Evolutionary conservation across 2,113 vertebrate genomes (phyloP).

Genomic region (Actenoides hombroni): DNA sequence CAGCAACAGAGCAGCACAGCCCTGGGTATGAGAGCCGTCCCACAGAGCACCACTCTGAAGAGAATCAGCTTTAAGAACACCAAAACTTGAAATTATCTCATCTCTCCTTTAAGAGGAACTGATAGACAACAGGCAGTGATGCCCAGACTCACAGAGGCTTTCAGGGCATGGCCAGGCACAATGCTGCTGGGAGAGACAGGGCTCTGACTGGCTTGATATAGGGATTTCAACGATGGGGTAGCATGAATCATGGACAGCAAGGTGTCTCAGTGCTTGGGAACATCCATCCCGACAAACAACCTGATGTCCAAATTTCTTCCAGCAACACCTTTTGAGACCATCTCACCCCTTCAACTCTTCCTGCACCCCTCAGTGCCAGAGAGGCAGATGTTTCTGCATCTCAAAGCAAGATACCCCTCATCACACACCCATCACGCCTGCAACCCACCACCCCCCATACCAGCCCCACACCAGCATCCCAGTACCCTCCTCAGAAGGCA

Average conservation of each 20-base stretch:
- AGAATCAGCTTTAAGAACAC: constrained; percentile 47
- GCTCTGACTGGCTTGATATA: background rate
- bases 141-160: background rate
- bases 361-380: background rate
- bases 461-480: background rate
- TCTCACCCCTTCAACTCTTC: background rate
- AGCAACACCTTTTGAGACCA: background rate
- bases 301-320: background rate
- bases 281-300: background rate
- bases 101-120: constrained; percentile 54
- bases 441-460: background rate
- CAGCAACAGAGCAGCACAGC: background rate
- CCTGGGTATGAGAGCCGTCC: background rate
- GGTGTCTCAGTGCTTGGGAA: background rate
- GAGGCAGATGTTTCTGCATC: background rate
- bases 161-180: rapidly evolving
- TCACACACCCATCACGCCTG: rapidly evolving
- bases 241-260: background rate
- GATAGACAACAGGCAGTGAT: background rate
- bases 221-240: background rate
- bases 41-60: background rate
- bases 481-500: background rate
- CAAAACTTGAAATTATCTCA: constrained; percentile 72
- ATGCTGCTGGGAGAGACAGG: background rate
- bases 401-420: background rate